Percentiles rank a stretch among this genome's conserved stretches.
phyloP scores from a whole-genome alignment of 2,888 invertebrate genomes.

The Heteropelma amictum region DNA sequence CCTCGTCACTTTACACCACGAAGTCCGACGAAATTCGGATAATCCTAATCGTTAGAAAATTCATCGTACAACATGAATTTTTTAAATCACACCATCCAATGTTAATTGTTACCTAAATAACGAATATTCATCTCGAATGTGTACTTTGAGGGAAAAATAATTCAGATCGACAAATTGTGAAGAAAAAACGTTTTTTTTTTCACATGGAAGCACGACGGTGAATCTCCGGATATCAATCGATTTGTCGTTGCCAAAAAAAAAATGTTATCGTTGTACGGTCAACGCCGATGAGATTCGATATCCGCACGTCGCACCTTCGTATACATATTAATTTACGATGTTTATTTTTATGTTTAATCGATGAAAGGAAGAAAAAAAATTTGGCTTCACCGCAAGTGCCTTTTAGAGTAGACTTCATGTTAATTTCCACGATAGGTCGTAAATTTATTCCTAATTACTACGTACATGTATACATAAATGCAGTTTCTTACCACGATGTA shows the following conservation, averaged over 20 bases:
- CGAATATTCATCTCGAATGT: conserved; percentile 39
- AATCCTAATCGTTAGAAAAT: background rate
- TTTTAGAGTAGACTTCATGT: conserved; percentile 60
- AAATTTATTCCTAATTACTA: conserved; percentile 38
- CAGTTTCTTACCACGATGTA: too few relatives aligned
- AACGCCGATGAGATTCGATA: conserved; percentile 34
- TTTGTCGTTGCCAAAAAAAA: conserved; percentile 28
- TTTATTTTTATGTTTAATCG: conserved; percentile 27
- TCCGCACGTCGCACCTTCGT: background rate
- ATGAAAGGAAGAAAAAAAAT: conserved; percentile 27
- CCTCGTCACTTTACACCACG: conserved; percentile 48
- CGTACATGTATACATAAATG: too few relatives aligned
- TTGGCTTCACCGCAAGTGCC: conserved; percentile 62
- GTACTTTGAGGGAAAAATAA: conserved; percentile 17
- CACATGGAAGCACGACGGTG: conserved; percentile 26
- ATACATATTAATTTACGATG: background rate
- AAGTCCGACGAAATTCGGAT: conserved; percentile 3
- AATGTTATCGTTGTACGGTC: conserved; percentile 33
- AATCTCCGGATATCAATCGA: conserved; percentile 34
- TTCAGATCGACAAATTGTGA: background rate
- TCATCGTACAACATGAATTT: conserved; percentile 11
- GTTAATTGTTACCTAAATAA: conserved; percentile 40
- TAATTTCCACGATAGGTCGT: conserved; percentile 63
- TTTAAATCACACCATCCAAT: background rate
- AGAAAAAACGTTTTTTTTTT: conserved; percentile 4